Evolutionary conservation across 1,140 invertebrate species (phyloP).

Genomic region (Leptestheria dahalacensis): DNA sequence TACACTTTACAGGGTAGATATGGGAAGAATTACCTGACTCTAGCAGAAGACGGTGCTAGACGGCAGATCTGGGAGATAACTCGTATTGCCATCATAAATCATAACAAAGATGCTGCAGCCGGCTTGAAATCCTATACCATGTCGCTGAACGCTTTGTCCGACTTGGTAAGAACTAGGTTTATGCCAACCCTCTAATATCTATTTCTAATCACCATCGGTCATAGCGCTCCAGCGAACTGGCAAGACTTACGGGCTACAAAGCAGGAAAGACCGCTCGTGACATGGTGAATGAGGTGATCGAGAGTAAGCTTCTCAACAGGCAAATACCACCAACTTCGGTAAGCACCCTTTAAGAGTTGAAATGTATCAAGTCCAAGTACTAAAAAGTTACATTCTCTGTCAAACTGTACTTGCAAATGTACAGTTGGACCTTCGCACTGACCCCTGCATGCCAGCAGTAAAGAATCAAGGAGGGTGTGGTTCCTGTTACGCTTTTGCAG

Average conservation of each 20-base stretch:
- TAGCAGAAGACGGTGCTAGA: not conserved
- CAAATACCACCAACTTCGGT: too few species aligned
- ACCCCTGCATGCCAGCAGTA: slow-evolving; percentile 30
- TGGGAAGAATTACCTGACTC: not conserved
- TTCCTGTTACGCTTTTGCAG: slow-evolving; percentile 29
- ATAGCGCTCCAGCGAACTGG: too few species aligned
- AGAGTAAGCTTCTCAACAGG: too few species aligned
- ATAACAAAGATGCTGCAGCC: not conserved
- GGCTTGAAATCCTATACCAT: not conserved
- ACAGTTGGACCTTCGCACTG: slow-evolving; percentile 29
- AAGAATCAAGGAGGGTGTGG: slow-evolving; percentile 31
- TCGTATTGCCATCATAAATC: not conserved
- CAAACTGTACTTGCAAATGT: not conserved
- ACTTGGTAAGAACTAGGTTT: too few species aligned
- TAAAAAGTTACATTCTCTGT: not conserved
- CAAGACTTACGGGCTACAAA: too few species aligned
- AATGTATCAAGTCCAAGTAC: not conserved
- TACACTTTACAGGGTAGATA: not conserved
- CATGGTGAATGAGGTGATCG: too few species aligned
- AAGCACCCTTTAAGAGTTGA: not conserved
- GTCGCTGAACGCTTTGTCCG: not conserved
- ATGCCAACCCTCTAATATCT: too few species aligned
- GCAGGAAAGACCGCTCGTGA: too few species aligned
- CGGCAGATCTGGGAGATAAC: not conserved
- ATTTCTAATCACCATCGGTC: too few species aligned